Evolutionary conservation across 2,888 invertebrate genomes (phyloP), one percentile per base, ranked within the genome.

Genomic region (Epinotia bilunana): DNA sequence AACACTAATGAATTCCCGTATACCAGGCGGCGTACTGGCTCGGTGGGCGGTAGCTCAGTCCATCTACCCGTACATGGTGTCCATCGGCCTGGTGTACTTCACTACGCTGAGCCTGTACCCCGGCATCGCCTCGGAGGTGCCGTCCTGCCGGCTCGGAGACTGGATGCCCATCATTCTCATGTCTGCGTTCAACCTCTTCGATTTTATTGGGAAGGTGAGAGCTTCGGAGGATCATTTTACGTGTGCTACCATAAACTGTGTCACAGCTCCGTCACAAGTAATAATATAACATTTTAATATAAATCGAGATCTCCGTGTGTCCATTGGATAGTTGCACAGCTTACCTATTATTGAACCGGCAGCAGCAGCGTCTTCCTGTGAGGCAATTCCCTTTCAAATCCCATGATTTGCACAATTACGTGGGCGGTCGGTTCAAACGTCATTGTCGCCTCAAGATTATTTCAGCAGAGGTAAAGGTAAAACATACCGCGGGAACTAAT

Each of bases 121-220:
- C 0, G 98, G 98, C 69, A 97, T 98, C 68, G 96, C 98, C 73
- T 97, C 98, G 0, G 98, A 98, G 88, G 97, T 98, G 43, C 95
- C 96, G 16, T 98, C 98, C 76, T 98, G 98, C 85, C 95, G 95
- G 33, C 95, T 98, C 58, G 96, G 96, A 18, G 95, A 96, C 2
- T 98, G 98, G 98, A 98, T 98, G 97, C 98, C 98, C 0, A 97
- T 98, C 46, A 93, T 98, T 60, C 95, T 98, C 75, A 98, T 98
- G 97, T 96, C 98, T 1, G 95, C 97, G 12, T 98, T 98, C 87
- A 98, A 98, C 83, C 95, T 96, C 4, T 97, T 97, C 68, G 98
- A 98, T 91, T 95, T 98, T 18, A 92, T 98, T 78, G 98, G 98
- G 79, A 97, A 97, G 94, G 96, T 97, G 89, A 82, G 46, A 39